Conservation (phyloP, 1,140 invertebrate genomes). For the Zaprionus ghesquierei region DNA sequence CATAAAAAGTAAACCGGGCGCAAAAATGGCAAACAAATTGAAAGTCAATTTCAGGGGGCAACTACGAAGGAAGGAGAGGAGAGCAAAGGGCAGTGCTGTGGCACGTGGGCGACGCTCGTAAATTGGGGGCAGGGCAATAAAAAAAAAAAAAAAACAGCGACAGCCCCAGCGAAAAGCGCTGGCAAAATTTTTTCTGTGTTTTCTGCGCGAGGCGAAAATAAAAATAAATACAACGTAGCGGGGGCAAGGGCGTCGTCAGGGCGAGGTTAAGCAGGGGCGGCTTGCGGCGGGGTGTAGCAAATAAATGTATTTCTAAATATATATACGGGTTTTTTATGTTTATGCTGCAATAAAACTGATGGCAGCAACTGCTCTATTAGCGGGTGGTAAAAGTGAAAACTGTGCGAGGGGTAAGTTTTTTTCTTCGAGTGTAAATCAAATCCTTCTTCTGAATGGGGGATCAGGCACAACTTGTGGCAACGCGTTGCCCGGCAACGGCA, state of each 20-base stretch:
- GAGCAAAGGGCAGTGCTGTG: background rate
- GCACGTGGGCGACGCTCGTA: background rate
- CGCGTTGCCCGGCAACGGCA: background rate
- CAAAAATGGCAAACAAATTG: constrained; percentile 64
- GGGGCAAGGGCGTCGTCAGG: background rate
- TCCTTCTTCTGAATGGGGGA: background rate
- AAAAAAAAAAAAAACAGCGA: constrained; percentile 40
- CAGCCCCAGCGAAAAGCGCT: constrained; percentile 7
- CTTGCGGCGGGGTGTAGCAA: background rate
- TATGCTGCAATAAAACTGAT: constrained; percentile 52
- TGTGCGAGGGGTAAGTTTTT: background rate
- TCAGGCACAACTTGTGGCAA: background rate
- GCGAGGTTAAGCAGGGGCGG: background rate
- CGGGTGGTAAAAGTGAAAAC: background rate
- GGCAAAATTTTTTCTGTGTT: constrained; percentile 2
- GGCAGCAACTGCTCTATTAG: background rate
- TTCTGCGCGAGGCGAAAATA: constrained; percentile 24
- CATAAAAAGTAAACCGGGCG: constrained; percentile 60
- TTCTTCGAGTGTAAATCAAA: background rate
- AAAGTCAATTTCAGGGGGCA: constrained; percentile 61
- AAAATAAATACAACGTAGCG: background rate
- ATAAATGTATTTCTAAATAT: constrained; percentile 3
- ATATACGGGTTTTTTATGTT: constrained; percentile 31
- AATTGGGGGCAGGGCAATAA: constrained; percentile 38
- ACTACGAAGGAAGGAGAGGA: background rate